Conservation (phyloP, 2,797 vertebrate genomes). For the Rhynchotus rufescens region DNA sequence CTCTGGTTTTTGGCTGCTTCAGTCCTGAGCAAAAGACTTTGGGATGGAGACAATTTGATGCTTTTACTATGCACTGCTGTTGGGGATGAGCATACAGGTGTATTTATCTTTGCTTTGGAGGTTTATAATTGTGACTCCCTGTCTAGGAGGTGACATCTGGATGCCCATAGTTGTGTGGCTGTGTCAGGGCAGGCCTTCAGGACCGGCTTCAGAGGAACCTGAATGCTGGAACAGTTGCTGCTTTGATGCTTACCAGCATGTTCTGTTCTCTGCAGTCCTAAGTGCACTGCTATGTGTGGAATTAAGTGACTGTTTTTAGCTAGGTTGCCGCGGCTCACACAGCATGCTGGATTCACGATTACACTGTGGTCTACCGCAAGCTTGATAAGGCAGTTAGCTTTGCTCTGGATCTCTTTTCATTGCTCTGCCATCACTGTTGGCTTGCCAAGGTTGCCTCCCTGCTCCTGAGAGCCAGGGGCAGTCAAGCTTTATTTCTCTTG, state of each 20-base stretch:
- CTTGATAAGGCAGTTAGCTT: neutral
- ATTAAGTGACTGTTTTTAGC: neutral
- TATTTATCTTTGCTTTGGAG: neutral
- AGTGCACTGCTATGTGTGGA: neutral
- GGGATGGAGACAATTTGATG: neutral
- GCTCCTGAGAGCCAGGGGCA: neutral
- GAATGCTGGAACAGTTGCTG: neutral
- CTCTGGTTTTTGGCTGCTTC: neutral
- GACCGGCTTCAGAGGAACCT: neutral
- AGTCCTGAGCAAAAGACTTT: rapidly evolving
- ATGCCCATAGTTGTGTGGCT: rapidly evolving
- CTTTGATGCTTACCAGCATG: neutral
- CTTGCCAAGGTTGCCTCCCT: neutral
- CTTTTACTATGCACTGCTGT: neutral
- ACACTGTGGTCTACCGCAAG: neutral
- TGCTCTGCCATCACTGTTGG: neutral
- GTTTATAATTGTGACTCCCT: neutral
- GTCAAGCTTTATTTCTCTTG: neutral
- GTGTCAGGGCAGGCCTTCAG: neutral
- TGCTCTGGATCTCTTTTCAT: neutral
- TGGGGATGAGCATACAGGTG: neutral
- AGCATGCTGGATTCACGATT: neutral
- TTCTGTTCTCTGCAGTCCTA: neutral
- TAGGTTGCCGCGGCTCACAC: neutral
- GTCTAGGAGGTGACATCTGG: neutral